Evolutionary conservation across 2,113 vertebrate genomes (phyloP).

Genomic region (Carassius gibelio): DNA sequence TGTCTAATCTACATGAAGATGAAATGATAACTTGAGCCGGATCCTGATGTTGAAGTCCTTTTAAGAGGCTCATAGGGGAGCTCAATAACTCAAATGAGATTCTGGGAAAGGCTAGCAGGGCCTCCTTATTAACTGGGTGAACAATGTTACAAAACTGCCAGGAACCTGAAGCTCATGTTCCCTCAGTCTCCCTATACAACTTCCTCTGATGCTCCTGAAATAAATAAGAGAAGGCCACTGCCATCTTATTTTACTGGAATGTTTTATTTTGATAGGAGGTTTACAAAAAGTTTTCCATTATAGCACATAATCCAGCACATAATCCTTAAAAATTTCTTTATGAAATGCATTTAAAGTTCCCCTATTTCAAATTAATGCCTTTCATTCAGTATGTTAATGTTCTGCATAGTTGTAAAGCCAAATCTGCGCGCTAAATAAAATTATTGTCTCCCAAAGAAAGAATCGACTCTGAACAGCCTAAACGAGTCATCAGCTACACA

Average conservation of each 20-base stretch:
- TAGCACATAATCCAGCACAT: no score
- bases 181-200: background rate
- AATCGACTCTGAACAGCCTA: no score
- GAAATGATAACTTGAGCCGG: background rate
- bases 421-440: no score
- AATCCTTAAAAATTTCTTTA: no score
- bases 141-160: constrained; percentile 13
- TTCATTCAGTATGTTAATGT: no score
- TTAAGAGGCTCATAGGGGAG: constrained; percentile 12
- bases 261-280: background rate
- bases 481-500: no score
- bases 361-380: no score
- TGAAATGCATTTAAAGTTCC: no score
- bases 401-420: no score
- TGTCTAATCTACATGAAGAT: no score
- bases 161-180: constrained; percentile 19
- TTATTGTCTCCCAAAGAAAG: no score
- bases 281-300: background rate
- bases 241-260: background rate
- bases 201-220: background rate
- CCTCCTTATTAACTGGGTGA: constrained; percentile 25
- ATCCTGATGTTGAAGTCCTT: constrained; percentile 3
- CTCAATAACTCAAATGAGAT: constrained; percentile 23
- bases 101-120: constrained; percentile 7
- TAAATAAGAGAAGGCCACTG: background rate